These are phyloP conservation scores for Dermatemys mawii DNA, from an alignment of 2,113 vertebrate species.

Conservation along the genomic window DNA sequence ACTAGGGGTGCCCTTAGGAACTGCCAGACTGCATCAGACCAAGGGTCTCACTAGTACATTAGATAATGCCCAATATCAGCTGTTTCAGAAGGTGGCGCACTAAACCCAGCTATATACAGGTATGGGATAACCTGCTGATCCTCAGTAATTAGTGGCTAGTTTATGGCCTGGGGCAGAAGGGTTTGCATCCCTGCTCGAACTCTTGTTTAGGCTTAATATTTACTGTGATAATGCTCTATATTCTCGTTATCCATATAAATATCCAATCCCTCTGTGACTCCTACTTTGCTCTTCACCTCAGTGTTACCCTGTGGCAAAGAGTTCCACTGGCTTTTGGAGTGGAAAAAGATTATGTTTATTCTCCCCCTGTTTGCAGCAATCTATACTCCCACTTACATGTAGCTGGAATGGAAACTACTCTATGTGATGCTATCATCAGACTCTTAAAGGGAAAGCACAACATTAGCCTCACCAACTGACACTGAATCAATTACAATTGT, in stretches of 20 bases:
- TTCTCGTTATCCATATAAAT: not conserved
- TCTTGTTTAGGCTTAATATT: not conserved
- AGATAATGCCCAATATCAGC: not conserved
- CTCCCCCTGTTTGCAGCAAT: not conserved
- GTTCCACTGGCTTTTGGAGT: fast-evolving
- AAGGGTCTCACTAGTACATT: no score
- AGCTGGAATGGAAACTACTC: not conserved
- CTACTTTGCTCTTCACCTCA: not conserved
- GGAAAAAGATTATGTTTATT: fast-evolving
- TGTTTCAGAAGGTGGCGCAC: not conserved
- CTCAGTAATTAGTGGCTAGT: not conserved
- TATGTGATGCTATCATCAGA: not conserved
- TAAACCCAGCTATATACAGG: not conserved
- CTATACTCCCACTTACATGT: fast-evolving
- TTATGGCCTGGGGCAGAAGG: not conserved
- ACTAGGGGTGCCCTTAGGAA: not conserved
- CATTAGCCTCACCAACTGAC: not conserved
- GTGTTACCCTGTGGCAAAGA: not conserved
- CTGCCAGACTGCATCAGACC: not conserved
- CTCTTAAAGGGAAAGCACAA: not conserved
- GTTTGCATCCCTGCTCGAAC: not conserved
- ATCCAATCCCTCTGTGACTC: not conserved
- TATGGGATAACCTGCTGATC: not conserved
- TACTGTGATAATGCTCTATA: not conserved
- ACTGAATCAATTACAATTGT: fast-evolving